Conservation (phyloP, 2,888 invertebrate species). For the Pristionchus maxplancki region DNA sequence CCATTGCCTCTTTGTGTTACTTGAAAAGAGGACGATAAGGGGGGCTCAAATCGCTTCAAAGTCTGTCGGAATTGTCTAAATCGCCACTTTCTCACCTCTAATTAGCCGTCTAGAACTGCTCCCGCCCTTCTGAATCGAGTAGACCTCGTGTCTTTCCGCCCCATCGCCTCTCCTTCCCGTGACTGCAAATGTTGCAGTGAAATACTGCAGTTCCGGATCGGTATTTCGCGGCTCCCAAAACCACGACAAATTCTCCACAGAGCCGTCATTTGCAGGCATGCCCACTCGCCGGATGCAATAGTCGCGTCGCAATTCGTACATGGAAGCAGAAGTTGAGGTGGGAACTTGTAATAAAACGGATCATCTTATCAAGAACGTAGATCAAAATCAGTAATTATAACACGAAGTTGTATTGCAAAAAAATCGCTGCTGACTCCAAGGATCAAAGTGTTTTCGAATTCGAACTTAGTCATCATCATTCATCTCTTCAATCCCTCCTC, state of each 20-base stretch:
- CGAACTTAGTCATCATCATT: neutral
- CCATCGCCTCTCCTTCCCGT: neutral
- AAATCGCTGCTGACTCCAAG: no score
- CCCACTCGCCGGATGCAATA: slow-evolving; percentile 28
- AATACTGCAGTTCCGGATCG: neutral
- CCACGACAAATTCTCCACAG: neutral
- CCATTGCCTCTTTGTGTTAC: neutral
- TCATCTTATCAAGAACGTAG: no score
- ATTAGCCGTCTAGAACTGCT: neutral
- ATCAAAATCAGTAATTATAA: no score
- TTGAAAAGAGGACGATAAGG: neutral
- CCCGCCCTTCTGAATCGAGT: neutral
- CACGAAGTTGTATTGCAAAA: no score
- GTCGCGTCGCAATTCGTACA: neutral
- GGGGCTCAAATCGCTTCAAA: no score
- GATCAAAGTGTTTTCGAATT: no score
- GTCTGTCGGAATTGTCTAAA: neutral
- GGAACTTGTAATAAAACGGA: no score
- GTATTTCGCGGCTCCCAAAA: neutral
- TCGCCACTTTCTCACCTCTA: neutral
- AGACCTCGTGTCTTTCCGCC: neutral
- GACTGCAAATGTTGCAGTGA: neutral
- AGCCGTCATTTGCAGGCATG: slow-evolving; percentile 39
- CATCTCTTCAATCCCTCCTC: neutral
- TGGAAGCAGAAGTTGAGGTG: neutral